Conservation (phyloP, 1,140 invertebrate genomes). For the Pseudobourletiella spinata region DNA sequence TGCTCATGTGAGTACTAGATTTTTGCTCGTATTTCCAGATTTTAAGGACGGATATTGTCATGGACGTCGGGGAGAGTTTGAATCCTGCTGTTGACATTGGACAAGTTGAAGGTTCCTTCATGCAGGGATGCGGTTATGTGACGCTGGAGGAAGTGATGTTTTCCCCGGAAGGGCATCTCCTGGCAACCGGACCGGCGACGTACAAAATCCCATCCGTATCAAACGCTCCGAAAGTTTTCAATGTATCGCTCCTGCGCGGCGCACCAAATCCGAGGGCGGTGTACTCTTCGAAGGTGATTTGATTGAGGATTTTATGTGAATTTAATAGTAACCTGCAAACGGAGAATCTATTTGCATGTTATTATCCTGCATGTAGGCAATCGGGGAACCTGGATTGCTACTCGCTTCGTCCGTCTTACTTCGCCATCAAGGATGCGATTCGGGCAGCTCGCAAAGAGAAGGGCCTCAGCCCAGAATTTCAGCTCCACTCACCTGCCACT, state of each 20-base stretch:
- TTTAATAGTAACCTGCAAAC: background rate
- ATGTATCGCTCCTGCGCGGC: conserved; percentile 54
- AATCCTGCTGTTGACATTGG: conserved; percentile 64
- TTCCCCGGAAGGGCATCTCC: conserved; percentile 48
- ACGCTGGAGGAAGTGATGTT: conserved; percentile 54
- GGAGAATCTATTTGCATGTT: background rate
- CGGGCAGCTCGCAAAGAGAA: conserved; percentile 40
- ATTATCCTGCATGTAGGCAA: conserved; percentile 40
- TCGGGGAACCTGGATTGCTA: conserved; percentile 60
- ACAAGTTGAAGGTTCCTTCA: conserved; percentile 61
- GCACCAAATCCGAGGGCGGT: conserved; percentile 53
- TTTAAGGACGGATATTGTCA: conserved; percentile 57
- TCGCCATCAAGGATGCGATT: conserved; percentile 51
- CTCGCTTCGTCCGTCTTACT: conserved; percentile 53
- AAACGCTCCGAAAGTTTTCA: conserved; percentile 51
- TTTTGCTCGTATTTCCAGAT: conserved; percentile 41
- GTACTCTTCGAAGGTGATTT: conserved; percentile 57
- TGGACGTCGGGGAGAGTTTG: conserved; percentile 58
- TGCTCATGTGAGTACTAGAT: background rate
- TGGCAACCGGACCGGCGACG: conserved; percentile 50
- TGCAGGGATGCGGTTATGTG: conserved; percentile 56
- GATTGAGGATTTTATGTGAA: background rate
- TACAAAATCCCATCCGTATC: conserved; percentile 57
- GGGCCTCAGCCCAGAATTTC: too few species aligned
- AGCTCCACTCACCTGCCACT: too few species aligned